Conservation (phyloP, 2,888 invertebrate genomes). For the Synergus itoensis region DNA sequence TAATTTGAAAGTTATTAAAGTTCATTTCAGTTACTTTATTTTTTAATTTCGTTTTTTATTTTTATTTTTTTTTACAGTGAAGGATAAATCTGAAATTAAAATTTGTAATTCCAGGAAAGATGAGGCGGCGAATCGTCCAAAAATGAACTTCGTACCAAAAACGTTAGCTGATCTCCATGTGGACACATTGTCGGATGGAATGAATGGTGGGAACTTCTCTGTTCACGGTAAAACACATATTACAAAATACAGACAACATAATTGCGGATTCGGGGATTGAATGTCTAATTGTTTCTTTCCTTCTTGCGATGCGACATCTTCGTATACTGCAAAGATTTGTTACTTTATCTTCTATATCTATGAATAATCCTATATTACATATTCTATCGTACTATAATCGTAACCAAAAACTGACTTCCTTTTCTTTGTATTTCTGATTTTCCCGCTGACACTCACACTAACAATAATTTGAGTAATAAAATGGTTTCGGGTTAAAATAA, state of each 20-base stretch:
- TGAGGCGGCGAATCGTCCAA: conserved; percentile 93
- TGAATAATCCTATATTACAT: background rate
- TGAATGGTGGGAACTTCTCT: conserved; percentile 83
- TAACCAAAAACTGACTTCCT: background rate
- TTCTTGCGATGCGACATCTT: conserved; percentile 52
- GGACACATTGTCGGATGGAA: conserved; percentile 83
- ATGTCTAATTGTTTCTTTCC: conserved; percentile 63
- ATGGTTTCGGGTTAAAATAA: background rate
- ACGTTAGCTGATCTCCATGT: conserved; percentile 92
- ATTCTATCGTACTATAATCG: background rate
- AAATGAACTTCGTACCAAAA: conserved; percentile 94
- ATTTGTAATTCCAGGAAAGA: conserved; percentile 84
- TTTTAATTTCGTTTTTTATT: background rate
- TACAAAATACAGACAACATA: conserved; percentile 61
- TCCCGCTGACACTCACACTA: background rate
- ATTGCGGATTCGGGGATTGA: conserved; percentile 73
- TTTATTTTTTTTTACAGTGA: background rate
- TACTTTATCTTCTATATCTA: conserved; percentile 21
- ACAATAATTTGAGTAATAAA: background rate
- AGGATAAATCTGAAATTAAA: background rate
- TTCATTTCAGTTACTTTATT: background rate
- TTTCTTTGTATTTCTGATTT: background rate
- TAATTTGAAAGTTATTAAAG: background rate
- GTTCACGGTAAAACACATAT: conserved; percentile 80
- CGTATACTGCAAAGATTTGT: conserved; percentile 46